Evolutionary conservation across 37 sponge, comb jelly and placozoan species (phyloP).

Genomic region (Crambe crambe): DNA sequence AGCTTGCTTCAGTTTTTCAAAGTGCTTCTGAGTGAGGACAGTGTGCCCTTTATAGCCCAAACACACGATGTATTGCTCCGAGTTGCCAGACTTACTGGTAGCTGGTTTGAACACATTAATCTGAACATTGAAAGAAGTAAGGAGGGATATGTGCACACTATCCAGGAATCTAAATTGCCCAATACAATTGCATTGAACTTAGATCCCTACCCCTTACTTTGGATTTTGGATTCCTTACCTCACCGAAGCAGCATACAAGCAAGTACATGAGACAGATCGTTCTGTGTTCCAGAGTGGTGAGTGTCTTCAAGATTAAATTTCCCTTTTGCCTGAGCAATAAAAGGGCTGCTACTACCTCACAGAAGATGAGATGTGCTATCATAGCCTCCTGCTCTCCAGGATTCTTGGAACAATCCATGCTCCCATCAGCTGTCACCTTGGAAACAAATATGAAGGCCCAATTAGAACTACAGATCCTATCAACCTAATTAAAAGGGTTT

Average conservation of each 20-base stretch:
- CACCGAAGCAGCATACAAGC: constrained; percentile 78
- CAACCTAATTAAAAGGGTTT: background rate
- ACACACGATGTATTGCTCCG: constrained; percentile 88
- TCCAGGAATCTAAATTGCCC: too few species aligned
- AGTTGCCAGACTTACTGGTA: constrained; percentile 89
- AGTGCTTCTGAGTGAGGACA: constrained; percentile 25
- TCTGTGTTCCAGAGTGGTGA: constrained; percentile 76
- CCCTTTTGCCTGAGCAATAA: constrained; percentile 70
- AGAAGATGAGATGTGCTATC: constrained; percentile 79
- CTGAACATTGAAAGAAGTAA: constrained; percentile 25
- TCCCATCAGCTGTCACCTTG: constrained; percentile 90
- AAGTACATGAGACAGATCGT: constrained; percentile 84
- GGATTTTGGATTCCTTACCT: too few species aligned
- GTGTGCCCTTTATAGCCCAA: constrained; percentile 61
- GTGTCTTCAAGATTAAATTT: constrained; percentile 81
- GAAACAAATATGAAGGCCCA: background rate
- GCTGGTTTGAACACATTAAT: constrained; percentile 85
- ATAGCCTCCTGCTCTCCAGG: constrained; percentile 82
- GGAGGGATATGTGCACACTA: background rate
- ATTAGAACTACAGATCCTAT: background rate
- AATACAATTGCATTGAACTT: too few species aligned
- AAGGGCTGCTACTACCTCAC: constrained; percentile 77
- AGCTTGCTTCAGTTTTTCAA: constrained; percentile 33
- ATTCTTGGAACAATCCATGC: constrained; percentile 75
- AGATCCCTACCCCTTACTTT: too few species aligned